Evolutionary conservation across 2,113 vertebrate species (phyloP).

Genomic region (Beaufortia kweichowensis): DNA sequence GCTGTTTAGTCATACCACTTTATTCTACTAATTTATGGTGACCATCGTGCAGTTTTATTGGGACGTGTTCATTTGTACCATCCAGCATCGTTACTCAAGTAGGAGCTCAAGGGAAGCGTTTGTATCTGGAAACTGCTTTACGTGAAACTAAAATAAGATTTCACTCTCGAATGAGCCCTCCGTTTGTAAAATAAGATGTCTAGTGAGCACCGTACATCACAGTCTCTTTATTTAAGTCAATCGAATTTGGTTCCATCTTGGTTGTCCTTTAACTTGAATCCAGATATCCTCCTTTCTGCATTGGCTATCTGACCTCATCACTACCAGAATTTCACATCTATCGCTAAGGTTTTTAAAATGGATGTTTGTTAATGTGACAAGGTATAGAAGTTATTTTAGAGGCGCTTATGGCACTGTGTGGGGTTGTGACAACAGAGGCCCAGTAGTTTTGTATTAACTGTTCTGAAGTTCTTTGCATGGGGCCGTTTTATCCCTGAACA

Average conservation of each 20-base stretch:
- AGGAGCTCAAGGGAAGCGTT: not conserved
- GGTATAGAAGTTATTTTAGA: conserved; percentile 12
- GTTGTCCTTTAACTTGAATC: conserved; percentile 19
- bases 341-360: conserved; percentile 20
- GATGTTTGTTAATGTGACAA: conserved; percentile 36
- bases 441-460: conserved; percentile 34
- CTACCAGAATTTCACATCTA: not conserved
- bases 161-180: conserved; percentile 7
- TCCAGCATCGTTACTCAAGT: not conserved
- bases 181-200: not conserved
- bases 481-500: conserved; percentile 31
- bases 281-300: not conserved
- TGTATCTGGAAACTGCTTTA: not conserved
- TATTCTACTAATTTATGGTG: not conserved
- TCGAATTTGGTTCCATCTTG: not conserved
- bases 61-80: not conserved
- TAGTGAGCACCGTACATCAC: not conserved
- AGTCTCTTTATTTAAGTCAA: conserved; percentile 8
- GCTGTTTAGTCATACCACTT: not conserved
- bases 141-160: not conserved
- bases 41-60: not conserved
- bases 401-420: not conserved
- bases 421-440: conserved; percentile 36
- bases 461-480: conserved; percentile 44
- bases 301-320: conserved; percentile 24